Evolutionary conservation across 2,113 vertebrate species (phyloP).

Genomic region (Tetrax tetrax): DNA sequence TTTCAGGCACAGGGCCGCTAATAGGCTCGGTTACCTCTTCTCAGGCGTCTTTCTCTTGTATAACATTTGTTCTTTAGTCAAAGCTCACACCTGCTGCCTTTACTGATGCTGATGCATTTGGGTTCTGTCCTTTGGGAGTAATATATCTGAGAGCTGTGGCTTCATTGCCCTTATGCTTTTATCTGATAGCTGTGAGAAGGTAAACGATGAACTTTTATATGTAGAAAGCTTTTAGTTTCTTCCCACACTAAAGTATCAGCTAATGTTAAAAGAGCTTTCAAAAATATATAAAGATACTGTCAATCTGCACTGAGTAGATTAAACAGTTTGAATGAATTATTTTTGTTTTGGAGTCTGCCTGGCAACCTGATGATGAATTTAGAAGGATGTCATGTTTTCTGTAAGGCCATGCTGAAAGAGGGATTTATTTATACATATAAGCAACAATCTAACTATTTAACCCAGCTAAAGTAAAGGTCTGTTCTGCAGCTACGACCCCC

Average conservation of each 20-base stretch:
- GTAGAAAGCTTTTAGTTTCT: conserved; percentile 77
- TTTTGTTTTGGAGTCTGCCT: conserved; percentile 75
- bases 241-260: conserved; percentile 75
- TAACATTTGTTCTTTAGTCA: conserved; percentile 57
- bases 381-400: conserved; percentile 65
- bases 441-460: conserved; percentile 20
- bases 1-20: conserved; percentile 4
- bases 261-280: conserved; percentile 80
- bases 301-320: conserved; percentile 75
- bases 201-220: conserved; percentile 76
- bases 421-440: conserved; percentile 57
- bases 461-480: neutral
- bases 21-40: conserved; percentile 42
- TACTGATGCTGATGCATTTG: conserved; percentile 52
- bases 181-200: conserved; percentile 73
- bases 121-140: conserved; percentile 64
- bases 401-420: neutral
- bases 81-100: conserved; percentile 66
- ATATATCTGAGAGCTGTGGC: conserved; percentile 65
- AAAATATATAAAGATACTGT: conserved; percentile 79
- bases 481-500: neutral
- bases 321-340: conserved; percentile 77
- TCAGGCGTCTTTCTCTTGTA: neutral
- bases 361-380: conserved; percentile 70
- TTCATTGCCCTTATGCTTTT: conserved; percentile 72